A percentile compares a stretch with the other conserved stretches of the same genome.
Conservation (phyloP, 2,113 vertebrate genomes). For the Labeo rohita region DNA sequence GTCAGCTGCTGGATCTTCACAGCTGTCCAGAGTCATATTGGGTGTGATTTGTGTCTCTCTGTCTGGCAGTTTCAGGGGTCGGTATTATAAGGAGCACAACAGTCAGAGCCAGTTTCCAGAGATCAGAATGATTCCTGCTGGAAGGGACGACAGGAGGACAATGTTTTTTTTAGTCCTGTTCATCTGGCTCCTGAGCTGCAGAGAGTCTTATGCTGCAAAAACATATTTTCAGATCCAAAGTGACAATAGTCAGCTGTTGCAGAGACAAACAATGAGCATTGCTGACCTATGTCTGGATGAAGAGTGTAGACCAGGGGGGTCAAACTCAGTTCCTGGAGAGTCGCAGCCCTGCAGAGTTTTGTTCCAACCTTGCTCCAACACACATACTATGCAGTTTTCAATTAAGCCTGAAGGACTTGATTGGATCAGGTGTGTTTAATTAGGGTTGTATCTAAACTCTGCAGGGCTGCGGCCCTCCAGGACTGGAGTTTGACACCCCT, state of each 20-base stretch:
- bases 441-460: too few species aligned
- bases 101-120: neutral
- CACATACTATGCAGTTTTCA: too few species aligned
- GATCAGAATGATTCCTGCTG: neutral
- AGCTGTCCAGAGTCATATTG: neutral
- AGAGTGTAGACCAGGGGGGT: neutral
- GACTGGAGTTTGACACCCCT: too few species aligned
- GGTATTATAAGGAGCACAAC: neutral
- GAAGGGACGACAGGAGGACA: neutral
- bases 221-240: neutral
- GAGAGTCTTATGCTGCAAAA: neutral
- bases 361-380: too few species aligned
- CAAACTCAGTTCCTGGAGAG: too few species aligned
- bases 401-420: too few species aligned
- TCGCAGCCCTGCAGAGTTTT: too few species aligned
- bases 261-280: neutral
- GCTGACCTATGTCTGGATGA: neutral
- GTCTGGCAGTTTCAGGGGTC: neutral
- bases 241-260: neutral
- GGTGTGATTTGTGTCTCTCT: conserved; percentile 7
- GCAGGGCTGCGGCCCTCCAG: too few species aligned
- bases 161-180: neutral
- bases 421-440: too few species aligned
- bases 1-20: neutral
- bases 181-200: neutral